Percentiles rank a stretch among this genome's conserved stretches.
Evolutionary conservation across 2,113 vertebrate genomes (phyloP).

Genomic region (Onychostoma macrolepis): DNA sequence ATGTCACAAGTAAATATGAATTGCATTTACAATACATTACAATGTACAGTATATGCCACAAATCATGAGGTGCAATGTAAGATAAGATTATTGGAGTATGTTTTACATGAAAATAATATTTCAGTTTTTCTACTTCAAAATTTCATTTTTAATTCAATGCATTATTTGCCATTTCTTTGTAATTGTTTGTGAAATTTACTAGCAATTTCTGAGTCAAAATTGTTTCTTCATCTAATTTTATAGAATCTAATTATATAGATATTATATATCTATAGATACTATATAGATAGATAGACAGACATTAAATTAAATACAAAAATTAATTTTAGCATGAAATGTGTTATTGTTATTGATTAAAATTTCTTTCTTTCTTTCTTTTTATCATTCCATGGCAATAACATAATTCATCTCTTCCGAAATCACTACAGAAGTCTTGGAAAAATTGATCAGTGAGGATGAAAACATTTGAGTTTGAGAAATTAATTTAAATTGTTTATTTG

Average conservation of each 20-base stretch:
- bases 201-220: no score
- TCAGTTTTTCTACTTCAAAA: neutral
- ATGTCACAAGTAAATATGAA: constrained; percentile 36
- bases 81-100: neutral
- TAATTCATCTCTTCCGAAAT: neutral
- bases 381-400: neutral
- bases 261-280: no score
- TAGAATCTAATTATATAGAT: neutral
- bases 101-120: neutral
- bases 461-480: neutral
- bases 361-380: no score
- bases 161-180: neutral
- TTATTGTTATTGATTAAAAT: no score
- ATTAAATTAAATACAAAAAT: no score
- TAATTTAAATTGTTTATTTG: neutral
- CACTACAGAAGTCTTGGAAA: neutral
- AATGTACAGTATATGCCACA: neutral
- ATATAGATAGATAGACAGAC: neutral
- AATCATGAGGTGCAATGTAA: neutral
- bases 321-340: no score
- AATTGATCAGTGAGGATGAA: neutral
- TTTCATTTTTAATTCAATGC: neutral
- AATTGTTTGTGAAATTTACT: no score
- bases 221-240: no score
- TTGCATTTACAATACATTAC: constrained; percentile 1